phyloP scores from a whole-genome alignment of 2,797 vertebrate species.

The Rhinichthys osculus region DNA sequence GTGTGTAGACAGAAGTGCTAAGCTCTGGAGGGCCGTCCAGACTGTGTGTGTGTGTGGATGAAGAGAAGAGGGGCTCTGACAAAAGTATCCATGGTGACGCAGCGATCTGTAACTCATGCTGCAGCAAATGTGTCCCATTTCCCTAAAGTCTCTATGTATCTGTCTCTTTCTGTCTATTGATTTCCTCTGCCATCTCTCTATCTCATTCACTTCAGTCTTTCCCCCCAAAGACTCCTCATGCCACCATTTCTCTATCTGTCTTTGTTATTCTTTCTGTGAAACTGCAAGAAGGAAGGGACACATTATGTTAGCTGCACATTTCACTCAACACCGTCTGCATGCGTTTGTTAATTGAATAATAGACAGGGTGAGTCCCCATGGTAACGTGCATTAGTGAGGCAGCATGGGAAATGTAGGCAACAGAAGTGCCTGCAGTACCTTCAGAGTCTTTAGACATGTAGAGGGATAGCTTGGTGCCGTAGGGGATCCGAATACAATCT shows the following conservation, averaged over 20 bases:
- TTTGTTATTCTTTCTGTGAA: neutral
- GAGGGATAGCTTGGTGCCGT: conserved; percentile 87
- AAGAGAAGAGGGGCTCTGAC: conserved; percentile 74
- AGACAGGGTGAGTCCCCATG: conserved; percentile 31
- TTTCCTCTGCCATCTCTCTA: conserved; percentile 13
- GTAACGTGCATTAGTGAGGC: conserved; percentile 57
- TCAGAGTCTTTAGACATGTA: conserved; percentile 87
- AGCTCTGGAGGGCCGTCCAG: conserved; percentile 41
- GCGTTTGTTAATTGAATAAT: conserved; percentile 62
- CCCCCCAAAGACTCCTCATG: neutral
- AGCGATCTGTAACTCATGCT: conserved; percentile 81
- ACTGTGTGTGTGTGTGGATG: conserved; percentile 54
- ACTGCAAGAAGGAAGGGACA: conserved; percentile 67
- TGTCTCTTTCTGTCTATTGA: conserved; percentile 3
- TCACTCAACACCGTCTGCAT: conserved; percentile 76
- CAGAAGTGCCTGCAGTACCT: conserved; percentile 78
- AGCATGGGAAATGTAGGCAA: conserved; percentile 57
- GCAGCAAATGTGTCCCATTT: conserved; percentile 73
- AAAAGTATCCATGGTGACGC: conserved; percentile 84
- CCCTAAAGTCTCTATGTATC: conserved; percentile 25
- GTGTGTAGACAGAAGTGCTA: conserved; percentile 8
- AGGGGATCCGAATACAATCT: conserved; percentile 89
- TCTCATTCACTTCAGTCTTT: conserved; percentile 36
- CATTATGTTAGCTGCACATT: conserved; percentile 77
- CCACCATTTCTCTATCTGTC: conserved; percentile 33